Percentiles rank a stretch among this genome's conserved stretches.
These are phyloP conservation scores for Chamaedrilus cognettii DNA, from an alignment of 2,888 invertebrate genomes.

Conservation along the genomic window DNA sequence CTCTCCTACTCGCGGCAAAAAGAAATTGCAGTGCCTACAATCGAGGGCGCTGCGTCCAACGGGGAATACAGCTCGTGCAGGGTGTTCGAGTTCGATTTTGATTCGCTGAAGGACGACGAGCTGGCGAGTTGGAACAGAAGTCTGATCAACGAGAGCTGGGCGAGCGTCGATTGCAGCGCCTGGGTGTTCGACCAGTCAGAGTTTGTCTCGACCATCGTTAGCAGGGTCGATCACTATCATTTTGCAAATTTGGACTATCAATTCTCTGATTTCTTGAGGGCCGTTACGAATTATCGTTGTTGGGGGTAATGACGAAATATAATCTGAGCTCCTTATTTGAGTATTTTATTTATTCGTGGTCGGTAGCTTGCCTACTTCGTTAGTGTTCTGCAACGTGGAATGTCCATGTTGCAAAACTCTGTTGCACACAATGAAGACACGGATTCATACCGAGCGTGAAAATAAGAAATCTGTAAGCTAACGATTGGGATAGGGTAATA, in stretches of 20 bases:
- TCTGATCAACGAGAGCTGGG: not conserved
- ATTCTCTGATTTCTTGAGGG: not conserved
- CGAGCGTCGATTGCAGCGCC: not conserved
- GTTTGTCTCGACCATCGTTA: conserved; percentile 25
- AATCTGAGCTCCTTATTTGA: too few species aligned
- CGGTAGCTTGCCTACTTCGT: too few species aligned
- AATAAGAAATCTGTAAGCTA: too few species aligned
- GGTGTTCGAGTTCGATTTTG: conserved; percentile 28
- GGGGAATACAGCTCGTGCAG: conserved; percentile 17
- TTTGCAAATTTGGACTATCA: not conserved
- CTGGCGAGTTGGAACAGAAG: conserved; percentile 28
- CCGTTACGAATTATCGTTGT: too few species aligned
- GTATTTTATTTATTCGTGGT: too few species aligned
- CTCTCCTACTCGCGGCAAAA: conserved; percentile 25
- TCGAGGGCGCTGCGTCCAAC: not conserved
- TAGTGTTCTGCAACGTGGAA: too few species aligned
- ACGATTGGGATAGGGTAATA: too few species aligned
- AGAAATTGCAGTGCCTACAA: conserved; percentile 30
- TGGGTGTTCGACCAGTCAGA: conserved; percentile 27
- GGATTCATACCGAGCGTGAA: too few species aligned
- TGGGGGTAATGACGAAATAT: too few species aligned
- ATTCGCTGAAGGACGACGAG: conserved; percentile 17
- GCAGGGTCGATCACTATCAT: conserved; percentile 19
- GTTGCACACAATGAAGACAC: too few species aligned
- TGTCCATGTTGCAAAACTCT: too few species aligned